Evolutionary conservation across 2,797 vertebrate genomes (phyloP), one percentile per base, ranked within the genome.

Genomic region (Fundulus diaphanus): DNA sequence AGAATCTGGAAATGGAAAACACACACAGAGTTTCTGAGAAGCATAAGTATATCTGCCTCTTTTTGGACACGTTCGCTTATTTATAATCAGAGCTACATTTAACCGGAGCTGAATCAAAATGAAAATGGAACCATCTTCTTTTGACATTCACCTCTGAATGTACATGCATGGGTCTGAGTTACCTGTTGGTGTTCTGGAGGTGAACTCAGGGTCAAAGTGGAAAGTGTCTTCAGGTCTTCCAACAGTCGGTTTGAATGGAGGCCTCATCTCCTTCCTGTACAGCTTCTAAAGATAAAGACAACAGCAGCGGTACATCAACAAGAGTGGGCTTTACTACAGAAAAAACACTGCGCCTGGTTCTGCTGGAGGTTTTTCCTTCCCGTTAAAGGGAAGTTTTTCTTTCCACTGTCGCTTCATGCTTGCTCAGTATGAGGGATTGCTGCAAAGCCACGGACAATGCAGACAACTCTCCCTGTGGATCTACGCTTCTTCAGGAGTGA

Each of bases 201-300:
- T 99, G 92, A 99, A 99, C 85, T 99, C 98, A 0, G 97, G 97
- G 83, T 99, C 98, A 80, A 99, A 99, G 92, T 99, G 97, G 89
- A 99, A 99, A 48, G 98, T 99, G 90, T 99, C 98, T 84, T 99
- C 98, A 18, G 98, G 98, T 83, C 98, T 92, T 73, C 98, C 98
- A 72, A 97, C 97, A 0, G 98, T 97, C 0, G 98, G 98, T 91
- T 97, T 99, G 92, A 99, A 99, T 0, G 98, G 98, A 0, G 98
- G 98, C 80, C 97, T 96, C 90, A 97, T 82, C 90, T 99, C 98
- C 86, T 95, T 97, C 75, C 95, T 95, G 93, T 96, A 99, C 44
- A 99, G 82, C 87, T 97, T 98, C 98, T 99, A 77, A 52, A 86
- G 49, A 77, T 71, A 63, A 80, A 12, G 80, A 72, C 3, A 82